A percentile compares a stretch with the other conserved stretches of the same genome.
These are phyloP conservation scores for Drosophila anceps DNA, from an alignment of 2,888 invertebrate species.

Conservation along the genomic window DNA sequence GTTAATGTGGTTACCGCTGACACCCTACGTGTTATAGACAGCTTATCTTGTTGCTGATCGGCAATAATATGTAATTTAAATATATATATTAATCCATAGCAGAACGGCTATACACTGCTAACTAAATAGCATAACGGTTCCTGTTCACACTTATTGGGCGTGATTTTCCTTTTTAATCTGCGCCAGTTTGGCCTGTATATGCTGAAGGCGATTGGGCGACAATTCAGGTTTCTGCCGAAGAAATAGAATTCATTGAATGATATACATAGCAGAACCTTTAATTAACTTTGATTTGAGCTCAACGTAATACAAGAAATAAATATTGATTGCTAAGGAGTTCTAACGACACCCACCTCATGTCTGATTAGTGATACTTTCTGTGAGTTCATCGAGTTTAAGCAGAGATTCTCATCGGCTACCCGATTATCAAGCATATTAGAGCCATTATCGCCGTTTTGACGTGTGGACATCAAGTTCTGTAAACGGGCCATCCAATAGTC, in stretches of 20 bases:
- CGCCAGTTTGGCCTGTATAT: conserved; percentile 85
- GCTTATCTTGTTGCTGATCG: conserved; percentile 38
- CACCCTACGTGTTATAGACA: conserved; percentile 20
- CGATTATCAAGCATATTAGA: conserved; percentile 84
- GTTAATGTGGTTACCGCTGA: conserved; percentile 43
- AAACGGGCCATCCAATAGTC: conserved; percentile 85
- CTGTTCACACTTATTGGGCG: conserved; percentile 63
- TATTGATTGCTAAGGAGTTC: background rate
- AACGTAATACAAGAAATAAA: background rate
- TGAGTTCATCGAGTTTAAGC: conserved; percentile 83
- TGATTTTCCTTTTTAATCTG: conserved; percentile 85
- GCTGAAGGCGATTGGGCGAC: conserved; percentile 85
- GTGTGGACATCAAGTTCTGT: conserved; percentile 79
- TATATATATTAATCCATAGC: conserved; percentile 41
- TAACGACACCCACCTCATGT: conserved; percentile 78
- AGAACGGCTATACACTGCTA: conserved; percentile 41
- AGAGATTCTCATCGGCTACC: conserved; percentile 85
- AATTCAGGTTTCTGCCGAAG: conserved; percentile 82
- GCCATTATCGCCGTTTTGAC: conserved; percentile 72
- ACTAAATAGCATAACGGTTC: conserved; percentile 44
- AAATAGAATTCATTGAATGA: conserved; percentile 11
- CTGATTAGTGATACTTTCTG: conserved; percentile 83
- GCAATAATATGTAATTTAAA: conserved; percentile 39
- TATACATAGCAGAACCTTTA: background rate
- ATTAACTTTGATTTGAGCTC: background rate